Evolutionary conservation across 2,888 invertebrate species (phyloP).

Genomic region (Lithosia quadra): DNA sequence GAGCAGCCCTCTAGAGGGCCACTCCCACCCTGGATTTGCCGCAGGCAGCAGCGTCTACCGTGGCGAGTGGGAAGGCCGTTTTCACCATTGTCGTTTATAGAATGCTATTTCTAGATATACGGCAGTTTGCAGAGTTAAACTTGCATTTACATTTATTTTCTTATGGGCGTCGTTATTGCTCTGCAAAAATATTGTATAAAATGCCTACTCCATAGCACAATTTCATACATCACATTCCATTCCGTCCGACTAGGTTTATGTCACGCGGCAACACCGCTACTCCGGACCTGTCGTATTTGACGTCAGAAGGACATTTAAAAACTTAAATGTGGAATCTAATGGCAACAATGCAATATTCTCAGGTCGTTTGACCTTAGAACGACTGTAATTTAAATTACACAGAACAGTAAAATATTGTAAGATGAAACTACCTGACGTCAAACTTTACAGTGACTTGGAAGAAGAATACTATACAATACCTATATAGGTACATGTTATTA

Average conservation of each 20-base stretch:
- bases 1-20: no score
- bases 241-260: conserved; percentile 46
- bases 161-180: background rate
- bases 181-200: background rate
- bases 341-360: conserved; percentile 4
- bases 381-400: background rate
- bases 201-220: background rate
- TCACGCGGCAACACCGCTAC: conserved; percentile 47
- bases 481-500: no score
- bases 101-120: background rate
- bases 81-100: no score
- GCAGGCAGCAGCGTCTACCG: no score
- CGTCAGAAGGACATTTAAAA: conserved; percentile 15
- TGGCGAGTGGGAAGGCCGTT: no score
- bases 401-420: background rate
- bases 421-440: background rate
- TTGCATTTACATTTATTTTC: background rate
- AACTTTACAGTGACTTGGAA: background rate
- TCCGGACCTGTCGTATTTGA: conserved; percentile 7
- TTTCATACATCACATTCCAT: conserved; percentile 15
- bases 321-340: conserved; percentile 15
- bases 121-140: background rate
- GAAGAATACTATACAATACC: background rate
- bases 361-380: conserved; percentile 4
- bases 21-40: no score